A percentile compares a stretch with the other conserved stretches of the same genome.
Conservation (phyloP, 2,888 invertebrate genomes). For the Protodeltote pygarga region DNA sequence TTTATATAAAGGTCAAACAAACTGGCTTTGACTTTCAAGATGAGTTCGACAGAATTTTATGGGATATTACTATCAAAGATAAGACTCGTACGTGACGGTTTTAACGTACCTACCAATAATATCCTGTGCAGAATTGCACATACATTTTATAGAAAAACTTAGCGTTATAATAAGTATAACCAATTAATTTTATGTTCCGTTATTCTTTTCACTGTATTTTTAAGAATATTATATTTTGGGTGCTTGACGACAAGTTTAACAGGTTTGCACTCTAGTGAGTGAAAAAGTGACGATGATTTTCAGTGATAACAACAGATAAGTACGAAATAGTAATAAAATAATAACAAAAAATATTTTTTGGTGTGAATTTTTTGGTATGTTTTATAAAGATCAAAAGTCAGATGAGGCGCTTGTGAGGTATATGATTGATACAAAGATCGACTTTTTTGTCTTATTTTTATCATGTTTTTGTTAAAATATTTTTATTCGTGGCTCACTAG, state of each 20-base stretch:
- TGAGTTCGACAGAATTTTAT: slow-evolving; percentile 63
- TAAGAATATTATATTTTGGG: too few species aligned
- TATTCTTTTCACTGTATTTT: too few species aligned
- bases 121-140: slow-evolving; percentile 16
- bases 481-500: neutral
- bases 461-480: slow-evolving; percentile 8
- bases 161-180: neutral
- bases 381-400: slow-evolving; percentile 35
- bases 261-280: neutral
- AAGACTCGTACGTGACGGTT: slow-evolving; percentile 39
- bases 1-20: slow-evolving; percentile 78
- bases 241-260: too few species aligned
- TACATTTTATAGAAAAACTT: neutral
- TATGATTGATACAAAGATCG: slow-evolving; percentile 32
- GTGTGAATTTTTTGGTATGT: slow-evolving; percentile 26
- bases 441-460: slow-evolving; percentile 14
- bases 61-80: slow-evolving; percentile 60
- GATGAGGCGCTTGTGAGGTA: slow-evolving; percentile 37
- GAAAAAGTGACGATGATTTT: slow-evolving; percentile 4
- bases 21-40: slow-evolving; percentile 73
- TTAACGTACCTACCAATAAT: slow-evolving; percentile 28
- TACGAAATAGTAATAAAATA: slow-evolving; percentile 4
- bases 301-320: slow-evolving; percentile 4
- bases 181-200: neutral
- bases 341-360: neutral